Evolutionary conservation across 2,113 vertebrate species (phyloP).

Genomic region (Anoura caudifer): DNA sequence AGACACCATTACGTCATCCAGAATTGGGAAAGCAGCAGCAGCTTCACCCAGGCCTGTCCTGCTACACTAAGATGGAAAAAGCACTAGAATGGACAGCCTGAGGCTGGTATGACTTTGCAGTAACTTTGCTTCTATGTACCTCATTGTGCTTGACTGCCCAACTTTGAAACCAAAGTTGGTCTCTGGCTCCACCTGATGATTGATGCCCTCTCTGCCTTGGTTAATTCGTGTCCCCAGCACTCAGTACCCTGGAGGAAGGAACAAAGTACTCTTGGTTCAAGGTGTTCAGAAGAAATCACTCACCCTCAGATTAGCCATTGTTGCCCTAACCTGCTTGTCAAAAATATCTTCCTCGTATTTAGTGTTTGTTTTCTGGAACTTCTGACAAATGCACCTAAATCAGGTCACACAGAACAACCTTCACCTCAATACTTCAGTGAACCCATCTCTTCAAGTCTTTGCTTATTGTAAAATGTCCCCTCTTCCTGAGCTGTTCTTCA

Average conservation of each 20-base stretch:
- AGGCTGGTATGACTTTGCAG: not conserved
- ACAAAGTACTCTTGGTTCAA: not conserved
- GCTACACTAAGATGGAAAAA: not conserved
- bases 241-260: too few species aligned
- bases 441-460: not conserved
- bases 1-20: not conserved
- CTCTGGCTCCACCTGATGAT: not conserved
- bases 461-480: not conserved
- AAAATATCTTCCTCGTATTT: not conserved
- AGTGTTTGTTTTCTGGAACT: not conserved
- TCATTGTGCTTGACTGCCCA: not conserved
- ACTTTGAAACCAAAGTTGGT: not conserved
- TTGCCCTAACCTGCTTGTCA: not conserved
- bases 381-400: not conserved
- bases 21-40: not conserved
- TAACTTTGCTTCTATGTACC: not conserved
- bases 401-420: not conserved
- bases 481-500: not conserved
- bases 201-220: not conserved
- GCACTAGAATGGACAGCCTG: not conserved
- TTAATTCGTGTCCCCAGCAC: not conserved
- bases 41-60: not conserved
- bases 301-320: not conserved
- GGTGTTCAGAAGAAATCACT: not conserved
- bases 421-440: not conserved